phyloP scores from a whole-genome alignment of 2,113 vertebrate species.

The Scytalopus superciliaris region DNA sequence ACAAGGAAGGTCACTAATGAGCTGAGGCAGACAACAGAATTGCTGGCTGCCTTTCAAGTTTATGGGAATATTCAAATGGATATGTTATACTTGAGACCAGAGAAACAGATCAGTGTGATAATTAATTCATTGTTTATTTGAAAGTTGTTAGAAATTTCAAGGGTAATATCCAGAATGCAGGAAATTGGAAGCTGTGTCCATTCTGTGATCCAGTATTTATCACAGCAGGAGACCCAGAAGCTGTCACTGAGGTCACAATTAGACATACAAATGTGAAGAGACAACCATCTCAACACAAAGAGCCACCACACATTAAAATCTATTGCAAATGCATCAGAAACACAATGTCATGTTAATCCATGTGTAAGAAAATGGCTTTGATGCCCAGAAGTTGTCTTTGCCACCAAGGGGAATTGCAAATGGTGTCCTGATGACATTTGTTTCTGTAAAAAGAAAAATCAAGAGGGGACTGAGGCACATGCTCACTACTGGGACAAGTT shows the following conservation, averaged over 20 bases:
- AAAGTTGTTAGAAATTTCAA: slow-evolving; percentile 14
- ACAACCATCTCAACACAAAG: not conserved
- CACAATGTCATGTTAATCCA: slow-evolving; percentile 17
- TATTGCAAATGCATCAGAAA: slow-evolving; percentile 10
- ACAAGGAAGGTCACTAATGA: slow-evolving; percentile 19
- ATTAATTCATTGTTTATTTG: slow-evolving; percentile 22
- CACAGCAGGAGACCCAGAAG: not conserved
- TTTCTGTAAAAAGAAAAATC: slow-evolving; percentile 14
- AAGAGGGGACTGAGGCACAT: not conserved
- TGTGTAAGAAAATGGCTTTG: not conserved
- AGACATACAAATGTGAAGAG: not conserved
- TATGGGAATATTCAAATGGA: not conserved
- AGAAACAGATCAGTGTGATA: not conserved
- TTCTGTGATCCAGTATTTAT: slow-evolving; percentile 14
- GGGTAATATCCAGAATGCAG: not conserved
- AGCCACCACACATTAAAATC: not conserved
- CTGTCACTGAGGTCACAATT: slow-evolving; percentile 5
- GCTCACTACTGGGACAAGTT: not conserved
- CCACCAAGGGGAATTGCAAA: slow-evolving; percentile 26
- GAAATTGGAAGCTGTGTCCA: slow-evolving; percentile 6
- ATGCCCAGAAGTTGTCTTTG: slow-evolving; percentile 49
- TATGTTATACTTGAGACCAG: not conserved
- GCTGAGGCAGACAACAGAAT: not conserved
- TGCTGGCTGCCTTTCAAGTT: slow-evolving; percentile 26
- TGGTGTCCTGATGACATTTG: not conserved